Evolutionary conservation across 2,113 vertebrate genomes (phyloP).

Genomic region (Empidonax traillii): DNA sequence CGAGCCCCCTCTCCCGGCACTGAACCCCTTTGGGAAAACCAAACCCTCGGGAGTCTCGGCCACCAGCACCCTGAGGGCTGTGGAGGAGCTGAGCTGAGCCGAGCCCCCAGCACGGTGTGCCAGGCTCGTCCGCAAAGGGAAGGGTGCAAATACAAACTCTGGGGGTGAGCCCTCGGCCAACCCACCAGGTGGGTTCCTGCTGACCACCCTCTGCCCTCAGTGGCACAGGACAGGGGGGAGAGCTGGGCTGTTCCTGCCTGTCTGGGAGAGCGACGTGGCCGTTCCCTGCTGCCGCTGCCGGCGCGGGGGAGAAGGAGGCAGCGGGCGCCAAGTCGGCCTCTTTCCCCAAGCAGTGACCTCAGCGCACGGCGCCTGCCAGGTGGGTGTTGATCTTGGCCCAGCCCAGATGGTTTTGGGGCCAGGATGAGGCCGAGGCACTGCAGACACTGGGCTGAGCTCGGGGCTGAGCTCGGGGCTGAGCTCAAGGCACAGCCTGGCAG

Average conservation of each 20-base stretch:
- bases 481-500: background rate
- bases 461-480: background rate
- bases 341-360: slow-evolving; percentile 46
- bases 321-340: background rate
- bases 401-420: background rate
- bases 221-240: rapidly evolving
- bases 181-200: rapidly evolving
- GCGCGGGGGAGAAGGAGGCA: background rate
- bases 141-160: background rate
- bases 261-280: background rate
- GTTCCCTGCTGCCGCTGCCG: background rate
- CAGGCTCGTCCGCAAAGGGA: background rate
- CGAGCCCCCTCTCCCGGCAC: rapidly evolving
- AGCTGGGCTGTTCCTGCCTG: background rate
- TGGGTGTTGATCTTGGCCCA: slow-evolving; percentile 39
- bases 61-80: rapidly evolving
- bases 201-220: rapidly evolving
- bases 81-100: background rate
- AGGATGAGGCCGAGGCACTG: background rate
- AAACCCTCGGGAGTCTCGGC: background rate
- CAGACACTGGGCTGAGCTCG: background rate
- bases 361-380: background rate
- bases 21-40: background rate
- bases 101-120: rapidly evolving
- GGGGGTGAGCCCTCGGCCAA: background rate